Evolutionary conservation across 2,888 invertebrate genomes (phyloP).

Genomic region (Orthosia gothica): DNA sequence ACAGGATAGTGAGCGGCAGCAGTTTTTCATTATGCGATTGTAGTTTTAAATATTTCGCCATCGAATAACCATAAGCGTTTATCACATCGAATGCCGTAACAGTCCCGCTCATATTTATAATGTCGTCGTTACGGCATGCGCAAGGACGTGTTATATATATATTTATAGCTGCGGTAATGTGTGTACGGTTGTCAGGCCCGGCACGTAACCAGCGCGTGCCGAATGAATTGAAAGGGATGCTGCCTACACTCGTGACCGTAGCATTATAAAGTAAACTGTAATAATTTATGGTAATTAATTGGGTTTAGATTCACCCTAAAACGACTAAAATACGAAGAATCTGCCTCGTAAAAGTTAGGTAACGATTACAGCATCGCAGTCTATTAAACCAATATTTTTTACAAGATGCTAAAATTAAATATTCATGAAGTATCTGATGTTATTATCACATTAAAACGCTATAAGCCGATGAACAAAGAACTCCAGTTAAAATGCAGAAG

Average conservation of each 20-base stretch:
- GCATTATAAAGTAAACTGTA: conserved; percentile 65
- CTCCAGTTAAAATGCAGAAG: conserved; percentile 50
- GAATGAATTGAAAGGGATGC: conserved; percentile 80
- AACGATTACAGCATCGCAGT: conserved; percentile 3
- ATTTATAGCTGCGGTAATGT: conserved; percentile 76
- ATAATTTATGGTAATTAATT: conserved; percentile 58
- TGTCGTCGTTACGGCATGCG: conserved; percentile 73
- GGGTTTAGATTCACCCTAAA: conserved; percentile 16
- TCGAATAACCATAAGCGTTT: conserved; percentile 70
- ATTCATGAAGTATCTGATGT: conserved; percentile 47
- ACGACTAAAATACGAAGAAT: background rate
- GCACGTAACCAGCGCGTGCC: conserved; percentile 81
- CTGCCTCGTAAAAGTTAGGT: background rate
- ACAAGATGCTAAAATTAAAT: conserved; percentile 31
- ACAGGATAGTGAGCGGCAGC: conserved; percentile 31
- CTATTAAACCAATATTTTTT: conserved; percentile 22
- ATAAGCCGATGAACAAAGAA: conserved; percentile 50
- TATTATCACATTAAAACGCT: conserved; percentile 39
- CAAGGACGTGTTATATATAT: conserved; percentile 73
- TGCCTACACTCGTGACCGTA: conserved; percentile 64
- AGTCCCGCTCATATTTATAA: conserved; percentile 76
- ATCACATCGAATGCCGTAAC: conserved; percentile 71
- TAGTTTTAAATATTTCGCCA: conserved; percentile 49
- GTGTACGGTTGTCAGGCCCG: conserved; percentile 75
- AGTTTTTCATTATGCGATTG: conserved; percentile 36